A percentile compares a stretch with the other conserved stretches of the same genome.
Evolutionary conservation across 2,797 vertebrate species (phyloP).

Genomic region (Graptemys geographica): DNA sequence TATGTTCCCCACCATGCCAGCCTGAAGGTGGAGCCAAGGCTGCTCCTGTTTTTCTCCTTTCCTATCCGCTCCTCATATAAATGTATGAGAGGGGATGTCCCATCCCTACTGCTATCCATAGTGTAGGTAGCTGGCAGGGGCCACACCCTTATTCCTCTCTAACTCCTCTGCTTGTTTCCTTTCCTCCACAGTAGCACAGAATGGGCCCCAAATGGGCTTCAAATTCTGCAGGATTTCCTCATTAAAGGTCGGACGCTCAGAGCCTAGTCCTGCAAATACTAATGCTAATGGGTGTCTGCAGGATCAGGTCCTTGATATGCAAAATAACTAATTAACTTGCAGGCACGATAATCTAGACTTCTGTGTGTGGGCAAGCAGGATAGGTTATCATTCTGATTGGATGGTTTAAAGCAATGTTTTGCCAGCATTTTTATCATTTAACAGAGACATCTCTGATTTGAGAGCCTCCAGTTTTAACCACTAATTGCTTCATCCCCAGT

Average conservation of each 20-base stretch:
- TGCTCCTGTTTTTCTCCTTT: background rate
- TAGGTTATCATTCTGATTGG: background rate
- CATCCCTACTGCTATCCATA: background rate
- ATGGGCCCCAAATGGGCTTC: background rate
- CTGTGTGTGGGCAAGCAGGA: background rate
- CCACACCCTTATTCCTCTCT: background rate
- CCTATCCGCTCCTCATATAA: background rate
- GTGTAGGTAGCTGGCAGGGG: background rate
- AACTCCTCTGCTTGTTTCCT: background rate
- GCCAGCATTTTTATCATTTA: background rate
- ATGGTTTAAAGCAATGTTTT: background rate
- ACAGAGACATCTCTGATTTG: background rate
- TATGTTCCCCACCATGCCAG: background rate
- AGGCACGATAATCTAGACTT: background rate
- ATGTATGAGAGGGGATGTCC: background rate
- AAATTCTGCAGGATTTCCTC: background rate
- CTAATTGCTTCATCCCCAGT: background rate
- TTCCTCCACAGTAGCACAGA: background rate
- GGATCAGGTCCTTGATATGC: background rate
- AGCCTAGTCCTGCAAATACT: background rate
- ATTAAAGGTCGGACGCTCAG: background rate
- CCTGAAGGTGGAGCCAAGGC: background rate
- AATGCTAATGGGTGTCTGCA: background rate
- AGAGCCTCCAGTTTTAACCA: background rate
- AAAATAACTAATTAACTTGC: background rate